Conservation (phyloP, 2,113 vertebrate species). For the Rattus norvegicus region GRCr8 NC_086035.1:64548501-64549000, state of each 20-base stretch:
- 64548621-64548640: not conserved
- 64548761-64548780: not conserved
- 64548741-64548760: not conserved
- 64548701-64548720: not conserved
- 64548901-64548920: not conserved
- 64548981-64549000: not conserved
- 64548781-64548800: not conserved
- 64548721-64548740: not conserved
- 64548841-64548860: not conserved
- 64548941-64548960: not conserved
- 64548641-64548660: not conserved
- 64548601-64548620: not conserved
- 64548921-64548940: not conserved
- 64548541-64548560: not conserved
- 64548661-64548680: not conserved
- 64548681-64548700: not conserved
- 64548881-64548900: not conserved
- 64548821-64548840: not conserved
- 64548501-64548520: not conserved
- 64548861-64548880: not conserved
- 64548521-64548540: not conserved
- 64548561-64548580: not conserved
- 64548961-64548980: too few relatives aligned
- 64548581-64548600: not conserved
- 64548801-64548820: not conserved